phyloP scores from a whole-genome alignment of 2,113 vertebrate genomes.

The Chaetodon trifascialis region DNA sequence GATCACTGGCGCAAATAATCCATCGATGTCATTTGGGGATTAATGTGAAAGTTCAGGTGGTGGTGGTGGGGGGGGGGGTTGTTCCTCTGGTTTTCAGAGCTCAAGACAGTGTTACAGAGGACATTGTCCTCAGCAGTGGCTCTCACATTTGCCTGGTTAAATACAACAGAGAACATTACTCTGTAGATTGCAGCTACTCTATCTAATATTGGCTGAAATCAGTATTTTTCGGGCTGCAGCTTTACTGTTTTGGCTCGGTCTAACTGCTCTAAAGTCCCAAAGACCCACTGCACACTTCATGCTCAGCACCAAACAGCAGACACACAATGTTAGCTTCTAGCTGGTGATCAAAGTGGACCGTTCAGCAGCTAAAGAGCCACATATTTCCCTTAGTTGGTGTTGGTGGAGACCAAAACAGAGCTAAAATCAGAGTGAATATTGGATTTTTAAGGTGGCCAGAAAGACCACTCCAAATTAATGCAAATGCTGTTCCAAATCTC shows the following conservation, averaged over 20 bases:
- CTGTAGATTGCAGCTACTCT: not conserved
- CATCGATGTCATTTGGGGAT: conserved; percentile 59
- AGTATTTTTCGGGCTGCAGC: not conserved
- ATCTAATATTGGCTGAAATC: not conserved
- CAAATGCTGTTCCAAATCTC: not conserved
- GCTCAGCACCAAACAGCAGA: not conserved
- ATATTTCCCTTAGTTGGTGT: not conserved
- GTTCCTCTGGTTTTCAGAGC: conserved; percentile 2
- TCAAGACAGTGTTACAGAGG: conserved; percentile 20
- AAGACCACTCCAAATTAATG: not conserved
- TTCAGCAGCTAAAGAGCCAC: not conserved
- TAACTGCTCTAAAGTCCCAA: no score
- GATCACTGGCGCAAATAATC: conserved; percentile 55
- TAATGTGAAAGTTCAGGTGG: conserved; percentile 66
- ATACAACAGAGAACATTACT: not conserved
- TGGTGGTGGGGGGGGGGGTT: not conserved
- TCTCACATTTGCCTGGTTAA: not conserved
- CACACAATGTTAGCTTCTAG: not conserved
- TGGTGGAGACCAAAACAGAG: not conserved
- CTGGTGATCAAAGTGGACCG: not conserved
- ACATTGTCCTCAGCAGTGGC: conserved; percentile 10
- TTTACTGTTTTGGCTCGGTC: not conserved
- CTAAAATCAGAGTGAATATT: not conserved
- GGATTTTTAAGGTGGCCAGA: not conserved
- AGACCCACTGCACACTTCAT: no score